Percentiles rank a stretch among this genome's conserved stretches.
phyloP scores from a whole-genome alignment of 2,113 vertebrate species.

The Dromaius novaehollandiae region DNA sequence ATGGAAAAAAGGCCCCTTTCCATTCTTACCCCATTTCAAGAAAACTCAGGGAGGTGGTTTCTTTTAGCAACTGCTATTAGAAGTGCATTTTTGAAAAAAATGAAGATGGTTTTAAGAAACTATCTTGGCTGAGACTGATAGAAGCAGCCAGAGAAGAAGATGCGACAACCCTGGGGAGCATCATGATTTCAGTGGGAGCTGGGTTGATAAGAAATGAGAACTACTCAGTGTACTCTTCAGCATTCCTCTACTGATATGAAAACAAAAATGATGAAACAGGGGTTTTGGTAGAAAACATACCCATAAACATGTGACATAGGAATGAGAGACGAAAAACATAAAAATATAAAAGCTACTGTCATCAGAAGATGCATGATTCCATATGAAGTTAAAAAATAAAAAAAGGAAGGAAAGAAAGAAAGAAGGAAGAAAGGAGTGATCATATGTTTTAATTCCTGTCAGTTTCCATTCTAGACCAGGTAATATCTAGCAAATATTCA shows the following conservation, averaged over 20 bases:
- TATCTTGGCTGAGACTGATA: neutral
- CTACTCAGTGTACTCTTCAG: neutral
- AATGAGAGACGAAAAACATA: neutral
- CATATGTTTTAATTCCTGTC: neutral
- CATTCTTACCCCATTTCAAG: neutral
- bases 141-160: neutral
- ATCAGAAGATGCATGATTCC: neutral
- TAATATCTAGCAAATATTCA: neutral
- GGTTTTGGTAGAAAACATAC: neutral
- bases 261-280: neutral
- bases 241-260: neutral
- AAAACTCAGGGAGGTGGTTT: neutral
- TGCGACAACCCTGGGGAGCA: rapidly evolving
- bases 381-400: neutral
- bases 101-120: neutral
- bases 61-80: neutral
- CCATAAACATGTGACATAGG: rapidly evolving
- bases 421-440: no score
- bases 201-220: neutral
- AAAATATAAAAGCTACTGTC: neutral
- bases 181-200: neutral
- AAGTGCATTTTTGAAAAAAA: neutral
- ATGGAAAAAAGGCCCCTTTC: neutral
- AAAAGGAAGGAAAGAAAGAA: no score
- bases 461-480: neutral